Percentiles rank a stretch among this genome's conserved stretches.
These are phyloP conservation scores for Emydoidea blandingii DNA, from an alignment of 2,797 vertebrate genomes.

Conservation along the genomic window DNA sequence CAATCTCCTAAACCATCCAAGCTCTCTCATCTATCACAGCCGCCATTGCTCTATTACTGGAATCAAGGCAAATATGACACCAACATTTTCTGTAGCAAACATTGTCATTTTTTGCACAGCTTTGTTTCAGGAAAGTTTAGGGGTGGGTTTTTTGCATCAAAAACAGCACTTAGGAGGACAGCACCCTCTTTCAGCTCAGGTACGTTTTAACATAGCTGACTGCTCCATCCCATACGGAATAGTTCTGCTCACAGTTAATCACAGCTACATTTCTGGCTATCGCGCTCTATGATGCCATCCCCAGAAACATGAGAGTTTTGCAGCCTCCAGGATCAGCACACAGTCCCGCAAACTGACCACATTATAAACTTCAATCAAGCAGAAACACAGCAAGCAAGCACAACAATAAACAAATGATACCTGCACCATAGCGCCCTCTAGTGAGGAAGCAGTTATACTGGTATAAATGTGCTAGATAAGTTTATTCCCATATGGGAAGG, in stretches of 20 bases:
- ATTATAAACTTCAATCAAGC: not conserved
- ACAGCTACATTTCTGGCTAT: not conserved
- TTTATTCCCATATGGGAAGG: not conserved
- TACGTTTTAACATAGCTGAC: not conserved
- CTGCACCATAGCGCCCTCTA: too few species aligned
- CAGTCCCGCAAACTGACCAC: not conserved
- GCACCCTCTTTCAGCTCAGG: not conserved
- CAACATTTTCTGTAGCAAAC: not conserved
- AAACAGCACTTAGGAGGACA: not conserved
- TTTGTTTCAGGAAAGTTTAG: not conserved
- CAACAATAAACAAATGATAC: rapidly evolving
- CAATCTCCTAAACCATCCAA: not conserved
- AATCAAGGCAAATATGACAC: not conserved
- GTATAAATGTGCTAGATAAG: not conserved
- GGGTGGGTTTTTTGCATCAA: not conserved
- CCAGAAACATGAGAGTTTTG: not conserved
- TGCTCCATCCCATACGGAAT: not conserved
- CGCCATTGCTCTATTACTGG: not conserved
- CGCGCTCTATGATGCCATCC: not conserved
- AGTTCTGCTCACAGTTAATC: not conserved
- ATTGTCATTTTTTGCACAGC: rapidly evolving
- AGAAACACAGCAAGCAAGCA: not conserved
- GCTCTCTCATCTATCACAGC: not conserved
- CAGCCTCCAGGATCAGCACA: not conserved
- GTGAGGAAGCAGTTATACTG: not conserved